Base-by-base conservation (phyloP, 2,888 invertebrate genomes). In the Coenonympha arcania region DNA sequence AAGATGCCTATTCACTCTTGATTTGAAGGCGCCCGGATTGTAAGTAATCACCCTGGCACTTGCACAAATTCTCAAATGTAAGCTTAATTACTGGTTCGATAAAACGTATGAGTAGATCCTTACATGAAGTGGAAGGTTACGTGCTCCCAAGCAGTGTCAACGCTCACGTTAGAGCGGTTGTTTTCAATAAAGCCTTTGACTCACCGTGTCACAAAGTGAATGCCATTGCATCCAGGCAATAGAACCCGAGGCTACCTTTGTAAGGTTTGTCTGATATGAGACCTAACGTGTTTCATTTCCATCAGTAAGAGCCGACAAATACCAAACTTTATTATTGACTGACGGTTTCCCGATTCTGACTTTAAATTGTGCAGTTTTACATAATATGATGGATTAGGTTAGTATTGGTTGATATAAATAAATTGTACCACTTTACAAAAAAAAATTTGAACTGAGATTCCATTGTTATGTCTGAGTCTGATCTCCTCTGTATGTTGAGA, bases 131-230 rank as follows among this genome's bases (percentile, higher is more conserved):
- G 22, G 44, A n/a, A n/a, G n/a, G n/a, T n/a, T n/a, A 33, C 22
- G 15, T 15, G 6, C 18, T 44, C 44, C 44, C 33, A 34, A 33
- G 34, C 31, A 43, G 42, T 24, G 6, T 11, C 24, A 44, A 13
- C 33, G 24, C 24, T 16, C 44, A 34, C 34, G 33, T 22, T 16
- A 33, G 22, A 44, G 44, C 16, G 34, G 16, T 34, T 44, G 24
- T 52, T 48, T 41, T 34, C 42, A 52, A 54, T 48, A 52, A 48
- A 39, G 42, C 45, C 37, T 57, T 57, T 52, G 50, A 55, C 42
- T 45, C 53, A 46, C 41, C 44, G 48, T 46, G 47, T 40, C 45
- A 48, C 56, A 50, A 57, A 55, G 41, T 42, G 52, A 48, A 55
- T 47, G 49, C 44, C 40, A 39, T 22, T 50, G 48, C 37, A 48